Percentiles rank a stretch among this genome's conserved stretches.
Evolutionary conservation across 1,140 invertebrate genomes (phyloP).

Genomic region (Vanessa atalanta): DNA sequence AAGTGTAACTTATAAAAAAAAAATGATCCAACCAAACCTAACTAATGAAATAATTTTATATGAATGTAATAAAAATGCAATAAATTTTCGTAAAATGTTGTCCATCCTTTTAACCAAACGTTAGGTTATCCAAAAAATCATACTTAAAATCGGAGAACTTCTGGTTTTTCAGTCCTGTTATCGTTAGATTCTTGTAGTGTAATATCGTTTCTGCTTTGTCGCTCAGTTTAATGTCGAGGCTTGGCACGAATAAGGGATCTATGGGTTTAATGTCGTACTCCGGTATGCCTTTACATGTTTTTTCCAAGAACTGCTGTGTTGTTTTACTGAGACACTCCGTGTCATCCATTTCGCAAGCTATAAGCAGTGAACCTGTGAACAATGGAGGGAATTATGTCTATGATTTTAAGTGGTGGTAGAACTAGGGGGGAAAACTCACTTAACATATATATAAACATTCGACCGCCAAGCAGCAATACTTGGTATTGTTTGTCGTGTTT

Average conservation of each 20-base stretch:
- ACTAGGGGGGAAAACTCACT: no score
- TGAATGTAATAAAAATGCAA: no score
- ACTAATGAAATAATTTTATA: no score
- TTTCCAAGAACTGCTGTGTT: slow-evolving; percentile 60
- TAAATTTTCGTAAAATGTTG: no score
- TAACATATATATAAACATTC: no score
- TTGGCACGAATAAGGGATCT: slow-evolving; percentile 56
- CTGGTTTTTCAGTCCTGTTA: slow-evolving; percentile 61
- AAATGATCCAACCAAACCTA: no score
- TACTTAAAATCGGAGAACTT: slow-evolving; percentile 63
- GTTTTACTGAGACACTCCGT: slow-evolving; percentile 58
- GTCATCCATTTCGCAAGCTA: slow-evolving; percentile 56
- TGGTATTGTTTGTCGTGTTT: no score
- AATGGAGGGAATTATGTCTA: neutral
- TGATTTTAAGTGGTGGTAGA: no score
- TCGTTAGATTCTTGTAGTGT: slow-evolving; percentile 54
- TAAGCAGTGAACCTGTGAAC: slow-evolving; percentile 51
- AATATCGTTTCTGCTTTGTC: slow-evolving; percentile 40
- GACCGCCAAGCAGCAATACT: no score
- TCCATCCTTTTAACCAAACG: neutral
- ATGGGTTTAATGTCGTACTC: slow-evolving; percentile 57
- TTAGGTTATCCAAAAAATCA: slow-evolving; percentile 23
- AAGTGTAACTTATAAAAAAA: no score
- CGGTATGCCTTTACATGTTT: slow-evolving; percentile 57
- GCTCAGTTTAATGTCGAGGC: slow-evolving; percentile 37